Evolutionary conservation across 2,797 vertebrate genomes (phyloP).

Genomic region (Limnodromus scolopaceus): DNA sequence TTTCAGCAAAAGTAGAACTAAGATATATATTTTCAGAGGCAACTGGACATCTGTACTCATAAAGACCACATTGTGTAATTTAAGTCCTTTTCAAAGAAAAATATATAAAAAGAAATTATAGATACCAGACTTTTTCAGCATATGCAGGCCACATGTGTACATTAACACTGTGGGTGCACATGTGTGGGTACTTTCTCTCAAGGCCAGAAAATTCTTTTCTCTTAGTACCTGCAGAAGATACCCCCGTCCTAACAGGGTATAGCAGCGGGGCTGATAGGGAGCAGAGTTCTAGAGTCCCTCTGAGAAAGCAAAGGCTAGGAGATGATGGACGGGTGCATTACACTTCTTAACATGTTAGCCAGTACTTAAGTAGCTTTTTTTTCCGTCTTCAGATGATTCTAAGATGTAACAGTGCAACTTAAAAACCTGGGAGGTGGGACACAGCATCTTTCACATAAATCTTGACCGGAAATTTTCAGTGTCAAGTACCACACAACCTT

Average conservation of each 20-base stretch:
- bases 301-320: background rate
- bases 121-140: conserved; percentile 6
- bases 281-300: background rate
- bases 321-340: background rate
- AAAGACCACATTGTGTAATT: background rate
- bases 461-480: background rate
- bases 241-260: background rate
- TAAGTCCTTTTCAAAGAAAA: background rate
- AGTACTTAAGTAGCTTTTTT: background rate
- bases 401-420: background rate
- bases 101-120: background rate
- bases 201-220: background rate
- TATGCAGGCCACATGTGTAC: background rate
- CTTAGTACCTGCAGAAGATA: background rate
- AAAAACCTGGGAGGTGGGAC: background rate
- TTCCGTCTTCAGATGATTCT: background rate
- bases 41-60: background rate
- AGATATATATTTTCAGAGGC: background rate
- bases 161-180: background rate
- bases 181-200: background rate
- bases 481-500: background rate
- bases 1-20: background rate
- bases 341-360: background rate
- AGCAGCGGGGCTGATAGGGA: background rate
- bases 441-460: background rate